Conservation (phyloP, 2,797 vertebrate genomes). For the Gorsachius magnificus region DNA sequence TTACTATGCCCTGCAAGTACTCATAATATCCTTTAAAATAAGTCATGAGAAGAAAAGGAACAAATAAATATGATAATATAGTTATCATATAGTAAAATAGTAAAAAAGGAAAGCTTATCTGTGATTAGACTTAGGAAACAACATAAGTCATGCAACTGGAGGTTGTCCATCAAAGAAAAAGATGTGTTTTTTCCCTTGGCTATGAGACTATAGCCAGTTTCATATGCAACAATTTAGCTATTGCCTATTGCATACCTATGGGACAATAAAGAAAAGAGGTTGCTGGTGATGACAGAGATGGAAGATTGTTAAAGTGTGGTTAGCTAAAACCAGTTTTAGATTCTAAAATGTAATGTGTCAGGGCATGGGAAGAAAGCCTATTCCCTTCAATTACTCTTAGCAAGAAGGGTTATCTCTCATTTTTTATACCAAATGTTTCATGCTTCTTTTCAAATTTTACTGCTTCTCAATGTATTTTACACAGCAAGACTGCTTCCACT, state of each 20-base stretch:
- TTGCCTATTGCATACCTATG: background rate
- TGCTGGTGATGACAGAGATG: background rate
- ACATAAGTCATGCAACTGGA: background rate
- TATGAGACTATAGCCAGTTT: background rate
- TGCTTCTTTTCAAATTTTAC: background rate
- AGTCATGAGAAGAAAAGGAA: background rate
- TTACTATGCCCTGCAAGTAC: background rate
- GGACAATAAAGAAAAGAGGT: background rate
- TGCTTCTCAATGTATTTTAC: background rate
- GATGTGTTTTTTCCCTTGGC: background rate
- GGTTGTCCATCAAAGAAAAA: background rate
- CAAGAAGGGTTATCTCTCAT: background rate
- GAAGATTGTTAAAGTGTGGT: background rate
- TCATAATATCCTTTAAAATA: background rate
- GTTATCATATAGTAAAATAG: background rate
- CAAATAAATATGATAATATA: background rate
- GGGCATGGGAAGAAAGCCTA: background rate
- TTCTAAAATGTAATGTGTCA: background rate
- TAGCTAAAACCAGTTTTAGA: background rate
- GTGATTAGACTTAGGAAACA: background rate
- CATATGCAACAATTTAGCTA: background rate
- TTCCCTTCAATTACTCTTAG: background rate
- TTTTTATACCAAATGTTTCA: background rate
- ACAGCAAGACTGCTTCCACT: background rate
- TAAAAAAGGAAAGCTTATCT: background rate